Percentiles rank a stretch among this genome's conserved stretches.
These are phyloP conservation scores for Stigmatopora argus DNA, from an alignment of 2,113 vertebrate species.

Conservation along the genomic window DNA sequence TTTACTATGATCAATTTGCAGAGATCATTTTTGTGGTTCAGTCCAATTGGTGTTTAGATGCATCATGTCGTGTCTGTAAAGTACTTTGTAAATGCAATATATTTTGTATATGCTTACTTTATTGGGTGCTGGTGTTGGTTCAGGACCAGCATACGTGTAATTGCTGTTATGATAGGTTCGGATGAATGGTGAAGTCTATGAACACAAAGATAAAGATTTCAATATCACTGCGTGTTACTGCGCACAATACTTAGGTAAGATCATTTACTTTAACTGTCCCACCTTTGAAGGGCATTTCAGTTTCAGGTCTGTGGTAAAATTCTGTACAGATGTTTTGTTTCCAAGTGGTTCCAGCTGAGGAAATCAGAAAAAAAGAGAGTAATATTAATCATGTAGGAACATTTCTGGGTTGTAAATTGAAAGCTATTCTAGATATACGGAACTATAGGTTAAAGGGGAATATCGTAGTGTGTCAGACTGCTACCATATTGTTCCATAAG, in stretches of 20 bases:
- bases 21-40: too few species aligned
- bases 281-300: slow-evolving; percentile 80
- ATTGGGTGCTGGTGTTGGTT: slow-evolving; percentile 58
- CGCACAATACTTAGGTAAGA: neutral
- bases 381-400: neutral
- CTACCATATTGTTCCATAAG: slow-evolving; percentile 87
- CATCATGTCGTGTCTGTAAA: too few species aligned
- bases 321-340: slow-evolving; percentile 66
- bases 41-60: too few species aligned
- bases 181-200: slow-evolving; percentile 76
- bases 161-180: slow-evolving; percentile 78
- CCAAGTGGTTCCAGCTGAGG: slow-evolving; percentile 78
- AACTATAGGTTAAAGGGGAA: neutral
- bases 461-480: neutral
- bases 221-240: neutral
- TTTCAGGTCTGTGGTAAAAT: slow-evolving; percentile 41
- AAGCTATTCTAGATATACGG: neutral
- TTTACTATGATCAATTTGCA: too few species aligned
- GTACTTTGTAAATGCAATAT: neutral
- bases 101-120: slow-evolving; percentile 59
- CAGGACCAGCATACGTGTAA: slow-evolving; percentile 54
- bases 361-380: slow-evolving; percentile 1
- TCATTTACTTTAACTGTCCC: slow-evolving; percentile 1
- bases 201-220: slow-evolving; percentile 2
- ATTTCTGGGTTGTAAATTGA: neutral